Conservation (phyloP, 2,888 invertebrate species). For the Trissoscelio sp. region DNA sequence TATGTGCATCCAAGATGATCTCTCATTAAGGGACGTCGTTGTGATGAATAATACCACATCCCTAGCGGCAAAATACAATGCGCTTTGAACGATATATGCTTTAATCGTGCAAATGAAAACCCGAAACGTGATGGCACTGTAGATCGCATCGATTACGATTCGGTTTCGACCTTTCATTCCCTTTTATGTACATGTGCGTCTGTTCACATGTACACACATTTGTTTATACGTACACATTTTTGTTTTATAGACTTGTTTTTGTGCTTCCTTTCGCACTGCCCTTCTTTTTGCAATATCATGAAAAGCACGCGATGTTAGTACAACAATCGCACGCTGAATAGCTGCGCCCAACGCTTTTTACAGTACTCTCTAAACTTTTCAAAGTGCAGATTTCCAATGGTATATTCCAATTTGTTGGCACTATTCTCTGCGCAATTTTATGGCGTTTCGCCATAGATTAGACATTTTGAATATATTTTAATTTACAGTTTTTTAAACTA, state of each 20-base stretch:
- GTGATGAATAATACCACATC: constrained; percentile 64
- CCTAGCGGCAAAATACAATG: constrained; percentile 55
- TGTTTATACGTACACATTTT: constrained; percentile 3
- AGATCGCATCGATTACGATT: constrained; percentile 64
- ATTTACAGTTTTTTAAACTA: no score
- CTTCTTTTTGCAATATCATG: constrained; percentile 37
- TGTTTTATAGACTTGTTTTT: constrained; percentile 38
- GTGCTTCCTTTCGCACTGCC: constrained; percentile 14
- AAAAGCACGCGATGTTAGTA: constrained; percentile 42
- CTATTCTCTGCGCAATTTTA: constrained; percentile 9
- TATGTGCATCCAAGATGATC: constrained; percentile 59
- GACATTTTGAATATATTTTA: no score
- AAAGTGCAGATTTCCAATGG: constrained; percentile 35
- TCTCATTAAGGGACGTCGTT: constrained; percentile 53
- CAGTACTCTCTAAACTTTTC: constrained; percentile 24
- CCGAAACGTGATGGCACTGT: constrained; percentile 59
- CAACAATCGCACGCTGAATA: constrained; percentile 37
- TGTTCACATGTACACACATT: not conserved
- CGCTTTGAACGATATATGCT: constrained; percentile 66
- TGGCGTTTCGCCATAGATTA: not conserved
- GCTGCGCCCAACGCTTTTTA: constrained; percentile 34
- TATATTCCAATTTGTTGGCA: constrained; percentile 14
- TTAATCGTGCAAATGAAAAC: constrained; percentile 74
- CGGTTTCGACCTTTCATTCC: constrained; percentile 29
- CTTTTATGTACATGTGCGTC: constrained; percentile 7